Evolutionary conservation across 2,797 vertebrate genomes (phyloP).

Genomic region (Oceanodroma leucorhoa): DNA sequence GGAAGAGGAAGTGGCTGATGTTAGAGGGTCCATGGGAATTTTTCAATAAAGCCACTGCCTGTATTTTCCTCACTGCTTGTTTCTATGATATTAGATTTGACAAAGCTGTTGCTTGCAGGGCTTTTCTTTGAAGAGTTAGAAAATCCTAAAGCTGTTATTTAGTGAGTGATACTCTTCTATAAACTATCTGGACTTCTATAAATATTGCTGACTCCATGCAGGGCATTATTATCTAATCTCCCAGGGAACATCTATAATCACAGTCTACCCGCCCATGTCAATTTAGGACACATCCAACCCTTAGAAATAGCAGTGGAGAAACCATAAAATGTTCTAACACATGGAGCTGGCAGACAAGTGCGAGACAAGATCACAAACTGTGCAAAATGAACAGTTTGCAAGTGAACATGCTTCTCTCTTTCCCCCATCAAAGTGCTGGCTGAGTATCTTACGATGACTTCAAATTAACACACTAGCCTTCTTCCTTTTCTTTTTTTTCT

Average conservation of each 20-base stretch:
- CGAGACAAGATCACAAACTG: slow-evolving; percentile 44
- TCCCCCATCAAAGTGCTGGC: neutral
- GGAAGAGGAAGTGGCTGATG: neutral
- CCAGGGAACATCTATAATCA: slow-evolving; percentile 45
- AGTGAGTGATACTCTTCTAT: neutral
- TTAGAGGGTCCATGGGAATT: neutral
- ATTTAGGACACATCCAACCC: slow-evolving; percentile 29
- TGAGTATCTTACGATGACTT: neutral
- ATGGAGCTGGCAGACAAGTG: slow-evolving; percentile 1
- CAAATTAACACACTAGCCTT: neutral
- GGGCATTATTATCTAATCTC: slow-evolving; percentile 35
- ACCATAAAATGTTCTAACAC: slow-evolving; percentile 38
- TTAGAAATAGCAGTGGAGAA: slow-evolving; percentile 29
- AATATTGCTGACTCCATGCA: slow-evolving; percentile 25
- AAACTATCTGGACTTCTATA: slow-evolving; percentile 49
- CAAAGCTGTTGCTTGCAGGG: neutral
- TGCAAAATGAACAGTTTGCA: slow-evolving; percentile 54
- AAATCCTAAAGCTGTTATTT: slow-evolving; percentile 3
- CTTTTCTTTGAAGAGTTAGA: slow-evolving; percentile 23
- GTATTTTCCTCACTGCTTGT: neutral
- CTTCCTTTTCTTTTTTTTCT: neutral
- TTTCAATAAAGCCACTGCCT: neutral
- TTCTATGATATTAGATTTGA: neutral
- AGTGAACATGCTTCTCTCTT: neutral
- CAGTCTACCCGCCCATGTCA: slow-evolving; percentile 3